Evolutionary conservation across 2,113 vertebrate species (phyloP).

Genomic region (Tylochromis polylepis): DNA sequence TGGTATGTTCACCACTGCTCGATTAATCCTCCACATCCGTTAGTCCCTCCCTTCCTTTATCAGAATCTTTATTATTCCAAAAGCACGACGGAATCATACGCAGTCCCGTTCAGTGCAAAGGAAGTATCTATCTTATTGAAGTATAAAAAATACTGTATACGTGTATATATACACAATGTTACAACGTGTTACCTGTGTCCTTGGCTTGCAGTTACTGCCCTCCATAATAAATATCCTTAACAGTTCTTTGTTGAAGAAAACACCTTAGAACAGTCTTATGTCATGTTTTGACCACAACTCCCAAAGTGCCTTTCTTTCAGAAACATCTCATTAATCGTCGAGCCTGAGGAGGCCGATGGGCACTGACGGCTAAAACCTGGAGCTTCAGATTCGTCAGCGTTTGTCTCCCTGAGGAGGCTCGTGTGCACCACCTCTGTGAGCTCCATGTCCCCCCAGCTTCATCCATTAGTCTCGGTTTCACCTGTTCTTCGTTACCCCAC

Average conservation of each 20-base stretch:
- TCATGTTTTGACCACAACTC: background rate
- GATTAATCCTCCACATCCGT: background rate
- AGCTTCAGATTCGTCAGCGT: background rate
- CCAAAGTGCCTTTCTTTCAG: background rate
- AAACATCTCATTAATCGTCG: background rate
- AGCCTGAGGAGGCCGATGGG: background rate
- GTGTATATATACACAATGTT: background rate
- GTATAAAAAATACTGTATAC: no score
- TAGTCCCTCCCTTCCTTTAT: background rate
- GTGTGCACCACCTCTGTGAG: background rate
- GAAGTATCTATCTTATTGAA: background rate
- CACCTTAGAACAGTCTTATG: background rate
- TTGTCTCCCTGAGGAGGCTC: background rate
- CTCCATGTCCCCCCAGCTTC: background rate
- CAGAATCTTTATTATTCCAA: background rate
- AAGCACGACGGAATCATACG: fast-evolving
- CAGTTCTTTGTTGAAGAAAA: background rate
- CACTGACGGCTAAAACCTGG: background rate
- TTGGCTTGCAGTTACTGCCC: background rate
- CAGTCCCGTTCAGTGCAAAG: background rate
- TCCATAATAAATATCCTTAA: background rate
- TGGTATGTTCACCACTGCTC: background rate
- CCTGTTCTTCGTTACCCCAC: background rate
- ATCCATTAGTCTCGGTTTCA: background rate
- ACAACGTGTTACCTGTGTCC: fast-evolving